These are phyloP conservation scores for Laothoe populi DNA, from an alignment of 2,888 invertebrate species.

Conservation along the genomic window DNA sequence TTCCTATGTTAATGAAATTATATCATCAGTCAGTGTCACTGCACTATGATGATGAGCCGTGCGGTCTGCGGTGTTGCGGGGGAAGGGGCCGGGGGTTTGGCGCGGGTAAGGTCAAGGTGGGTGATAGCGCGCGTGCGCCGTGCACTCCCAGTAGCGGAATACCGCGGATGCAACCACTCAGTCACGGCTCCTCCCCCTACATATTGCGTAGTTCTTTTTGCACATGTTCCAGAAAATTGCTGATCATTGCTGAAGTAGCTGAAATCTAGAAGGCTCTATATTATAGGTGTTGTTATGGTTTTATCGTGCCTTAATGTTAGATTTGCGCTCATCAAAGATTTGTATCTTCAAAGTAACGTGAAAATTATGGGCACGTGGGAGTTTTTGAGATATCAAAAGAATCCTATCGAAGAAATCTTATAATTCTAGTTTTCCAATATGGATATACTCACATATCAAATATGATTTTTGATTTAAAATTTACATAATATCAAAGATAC, in stretches of 20 bases:
- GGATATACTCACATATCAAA: no score
- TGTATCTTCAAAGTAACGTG: no score
- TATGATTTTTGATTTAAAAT: no score
- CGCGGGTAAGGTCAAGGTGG: conserved; percentile 75
- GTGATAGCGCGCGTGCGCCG: conserved; percentile 58
- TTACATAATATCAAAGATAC: no score
- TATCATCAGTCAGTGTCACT: not conserved
- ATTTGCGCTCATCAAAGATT: no score
- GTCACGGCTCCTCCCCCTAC: conserved; percentile 32
- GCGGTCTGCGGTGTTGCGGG: not conserved
- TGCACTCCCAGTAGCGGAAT: conserved; percentile 46
- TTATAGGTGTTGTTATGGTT: not conserved
- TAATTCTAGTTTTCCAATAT: no score
- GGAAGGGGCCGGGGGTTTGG: conserved; percentile 40
- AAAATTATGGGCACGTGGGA: no score
- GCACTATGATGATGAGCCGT: not conserved
- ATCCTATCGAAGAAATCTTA: no score
- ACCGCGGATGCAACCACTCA: conserved; percentile 47
- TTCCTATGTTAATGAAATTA: no score
- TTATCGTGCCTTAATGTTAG: no score
- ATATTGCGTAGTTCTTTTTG: conserved; percentile 34
- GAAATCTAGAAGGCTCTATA: not conserved
- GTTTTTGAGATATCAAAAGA: no score
- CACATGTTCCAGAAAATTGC: conserved; percentile 10
- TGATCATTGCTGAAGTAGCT: not conserved